A percentile compares a stretch with the other conserved stretches of the same genome.
Evolutionary conservation across 2,888 invertebrate species (phyloP).

Genomic region (Cancer borealis): DNA sequence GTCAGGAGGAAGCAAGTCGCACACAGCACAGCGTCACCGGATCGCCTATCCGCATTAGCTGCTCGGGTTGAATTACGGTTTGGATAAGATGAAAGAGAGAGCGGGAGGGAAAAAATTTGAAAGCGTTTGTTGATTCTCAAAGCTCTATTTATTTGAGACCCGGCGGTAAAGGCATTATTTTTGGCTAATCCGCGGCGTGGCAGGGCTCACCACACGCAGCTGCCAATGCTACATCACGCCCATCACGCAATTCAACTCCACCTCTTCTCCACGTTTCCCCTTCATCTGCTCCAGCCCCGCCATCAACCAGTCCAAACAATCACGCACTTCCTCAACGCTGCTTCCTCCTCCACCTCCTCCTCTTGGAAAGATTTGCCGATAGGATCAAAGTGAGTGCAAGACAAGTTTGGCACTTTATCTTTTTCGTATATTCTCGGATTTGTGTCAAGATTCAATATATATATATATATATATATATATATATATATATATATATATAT

Average conservation of each 20-base stretch:
- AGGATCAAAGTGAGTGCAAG: not conserved
- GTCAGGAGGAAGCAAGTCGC: not conserved
- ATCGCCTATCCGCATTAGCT: not conserved
- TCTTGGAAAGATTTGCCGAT: not conserved
- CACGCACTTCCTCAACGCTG: not conserved
- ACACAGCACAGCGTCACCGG: not conserved
- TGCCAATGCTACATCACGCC: not conserved
- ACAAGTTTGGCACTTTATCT: not conserved
- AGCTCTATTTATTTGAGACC: constrained; percentile 3
- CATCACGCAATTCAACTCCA: not conserved
- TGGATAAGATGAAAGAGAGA: constrained; percentile 3
- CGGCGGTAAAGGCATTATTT: constrained; percentile 4
- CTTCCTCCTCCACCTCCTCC: not conserved
- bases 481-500: too few species aligned
- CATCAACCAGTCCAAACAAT: not conserved
- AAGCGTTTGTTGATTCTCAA: constrained; percentile 4
- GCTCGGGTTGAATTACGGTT: not conserved
- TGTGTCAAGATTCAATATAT: not conserved
- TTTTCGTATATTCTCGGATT: not conserved
- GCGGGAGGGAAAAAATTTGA: not conserved
- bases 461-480: too few species aligned
- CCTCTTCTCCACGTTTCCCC: not conserved
- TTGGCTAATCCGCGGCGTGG: not conserved
- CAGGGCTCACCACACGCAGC: not conserved
- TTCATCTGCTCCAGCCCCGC: not conserved